Evolutionary conservation across 2,888 invertebrate species (phyloP), one percentile per base, ranked within the genome.

Genomic region (Habroteleia sp.): DNA sequence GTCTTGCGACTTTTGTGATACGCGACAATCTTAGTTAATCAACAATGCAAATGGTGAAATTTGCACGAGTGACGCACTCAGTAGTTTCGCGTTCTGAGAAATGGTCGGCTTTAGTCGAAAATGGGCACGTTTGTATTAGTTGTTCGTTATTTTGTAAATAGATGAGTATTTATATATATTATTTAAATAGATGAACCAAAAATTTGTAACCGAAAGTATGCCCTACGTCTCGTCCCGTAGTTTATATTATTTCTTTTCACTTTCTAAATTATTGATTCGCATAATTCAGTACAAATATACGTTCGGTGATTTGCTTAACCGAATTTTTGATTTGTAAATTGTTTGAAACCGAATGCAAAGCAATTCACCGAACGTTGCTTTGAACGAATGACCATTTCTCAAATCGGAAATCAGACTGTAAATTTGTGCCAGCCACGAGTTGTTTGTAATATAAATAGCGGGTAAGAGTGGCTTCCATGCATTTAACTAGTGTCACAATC

Each of bases 1-100:
- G 50, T 37, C 54, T 60, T 33, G 13, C 20, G 58, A 20, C 50
- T 65, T 56, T 76, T 76, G 72, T 72, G 71, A 76, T 76, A 68
- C 20, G 37, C 37, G 50, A 71, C 29, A n/a, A 54, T 29, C 58
- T 60, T 71, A 71, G 42, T 11, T 31, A 56, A 60, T 52, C 56
- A 62, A 62, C 52, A 75, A 42, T 66, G 66, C 46, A 29, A 48
- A 35, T 17, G n/a, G n/a, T n/a, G n/a, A n/a, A 44, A 3, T 35
- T 50, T 10, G 20, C 20, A 1, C 7, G 6, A 35, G 29, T 33
- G 7, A 3, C 37, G 39, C 16, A 17, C 37, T 25, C 37, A 23
- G 31, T 33, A 20, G n/a, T 66, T 66, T 46, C 56, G n/a, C 31
- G 41, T 60, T 23, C 27, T 52, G 69, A 69, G 52, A 54, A 62